Evolutionary conservation across 1,140 invertebrate species (phyloP).

Genomic region (Drosophila lacertosa): DNA sequence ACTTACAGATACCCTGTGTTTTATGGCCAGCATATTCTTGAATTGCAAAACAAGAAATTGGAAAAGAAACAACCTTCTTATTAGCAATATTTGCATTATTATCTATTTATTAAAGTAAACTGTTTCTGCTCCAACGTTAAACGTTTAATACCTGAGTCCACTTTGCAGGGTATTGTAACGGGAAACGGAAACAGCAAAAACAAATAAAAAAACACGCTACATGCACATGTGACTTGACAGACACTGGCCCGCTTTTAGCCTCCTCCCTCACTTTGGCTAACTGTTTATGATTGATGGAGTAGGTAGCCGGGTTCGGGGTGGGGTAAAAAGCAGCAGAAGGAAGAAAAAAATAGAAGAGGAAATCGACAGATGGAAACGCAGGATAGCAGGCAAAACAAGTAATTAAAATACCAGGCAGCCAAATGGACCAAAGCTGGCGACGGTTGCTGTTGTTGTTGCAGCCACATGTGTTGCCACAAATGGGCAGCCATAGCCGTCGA

Average conservation of each 20-base stretch:
- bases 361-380: slow-evolving; percentile 30
- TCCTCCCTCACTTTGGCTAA: slow-evolving; percentile 10
- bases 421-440: slow-evolving; percentile 52
- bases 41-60: too few relatives aligned
- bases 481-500: slow-evolving; percentile 18
- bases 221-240: slow-evolving; percentile 62
- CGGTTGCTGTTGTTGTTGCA: slow-evolving; percentile 30
- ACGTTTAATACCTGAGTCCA: too few relatives aligned
- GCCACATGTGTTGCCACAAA: slow-evolving; percentile 74
- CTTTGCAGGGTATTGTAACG: slow-evolving; percentile 7
- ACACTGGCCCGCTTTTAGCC: slow-evolving; percentile 2
- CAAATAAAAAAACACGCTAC: slow-evolving; percentile 14
- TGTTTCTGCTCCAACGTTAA: too few relatives aligned
- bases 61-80: too few relatives aligned
- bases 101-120: too few relatives aligned
- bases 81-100: too few relatives aligned
- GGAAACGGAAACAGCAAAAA: slow-evolving; percentile 28
- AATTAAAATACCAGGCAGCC: slow-evolving; percentile 81
- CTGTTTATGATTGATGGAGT: slow-evolving; percentile 74
- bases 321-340: slow-evolving; percentile 7
- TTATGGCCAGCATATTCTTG: not conserved
- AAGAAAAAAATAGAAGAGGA: slow-evolving; percentile 20
- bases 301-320: slow-evolving; percentile 13
- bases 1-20: not conserved
- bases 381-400: slow-evolving; percentile 50